Evolutionary conservation across 2,113 vertebrate genomes (phyloP).

Genomic region (Caranx ignobilis): DNA sequence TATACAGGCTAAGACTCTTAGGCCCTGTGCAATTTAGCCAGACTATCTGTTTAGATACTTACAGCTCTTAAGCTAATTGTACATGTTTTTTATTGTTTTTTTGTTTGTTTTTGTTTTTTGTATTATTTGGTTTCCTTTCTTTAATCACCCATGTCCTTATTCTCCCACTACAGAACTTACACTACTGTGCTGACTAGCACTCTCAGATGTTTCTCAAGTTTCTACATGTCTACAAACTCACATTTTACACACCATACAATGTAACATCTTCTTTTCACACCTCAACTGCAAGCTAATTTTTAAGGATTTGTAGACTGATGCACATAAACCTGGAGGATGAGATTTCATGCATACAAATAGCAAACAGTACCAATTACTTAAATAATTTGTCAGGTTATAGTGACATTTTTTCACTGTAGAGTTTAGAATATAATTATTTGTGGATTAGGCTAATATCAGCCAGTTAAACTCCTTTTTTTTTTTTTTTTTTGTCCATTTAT

Average conservation of each 20-base stretch:
- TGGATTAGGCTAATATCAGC: background rate
- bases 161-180: background rate
- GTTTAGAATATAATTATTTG: conserved; percentile 6
- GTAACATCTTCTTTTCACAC: conserved; percentile 5
- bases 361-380: conserved; percentile 6
- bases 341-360: conserved; percentile 20
- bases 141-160: background rate
- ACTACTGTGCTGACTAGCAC: background rate
- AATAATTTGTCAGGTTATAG: background rate
- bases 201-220: background rate
- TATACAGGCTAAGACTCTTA: no score
- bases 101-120: no score
- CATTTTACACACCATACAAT: background rate
- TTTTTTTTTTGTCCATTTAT: no score
- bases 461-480: background rate
- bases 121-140: no score
- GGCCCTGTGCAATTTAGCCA: no score
- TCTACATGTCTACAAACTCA: background rate
- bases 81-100: no score
- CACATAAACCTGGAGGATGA: conserved; percentile 1
- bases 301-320: conserved; percentile 9
- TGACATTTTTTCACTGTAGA: background rate
- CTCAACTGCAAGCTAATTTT: background rate
- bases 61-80: no score
- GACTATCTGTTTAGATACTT: background rate